Evolutionary conservation across 2,113 vertebrate genomes (phyloP), one percentile per base, ranked within the genome.

Genomic region (Gobiocypris rarus): DNA sequence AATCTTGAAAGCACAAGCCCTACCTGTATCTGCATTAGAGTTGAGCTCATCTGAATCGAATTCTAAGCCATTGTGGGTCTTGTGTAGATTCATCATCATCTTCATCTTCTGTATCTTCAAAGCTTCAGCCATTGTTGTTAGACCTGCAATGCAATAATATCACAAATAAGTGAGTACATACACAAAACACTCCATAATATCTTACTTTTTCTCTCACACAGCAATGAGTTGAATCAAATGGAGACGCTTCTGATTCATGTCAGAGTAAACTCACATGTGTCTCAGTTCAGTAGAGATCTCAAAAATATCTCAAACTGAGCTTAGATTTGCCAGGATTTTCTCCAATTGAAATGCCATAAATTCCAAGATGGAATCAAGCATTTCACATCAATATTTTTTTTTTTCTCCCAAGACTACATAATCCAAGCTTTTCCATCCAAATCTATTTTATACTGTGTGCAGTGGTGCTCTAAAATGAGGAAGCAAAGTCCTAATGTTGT

Each of bases 71-170:
- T 95, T 94, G 82, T 95, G 94, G 89, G 91, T 92, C 78, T 95
- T 95, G 61, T 95, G 95, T 41, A 96, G 92, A 83, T 94, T 96
- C 92, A 96, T 94, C 91, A 95, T 93, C 9, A 96, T 91, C 63
- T 95, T 96, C 94, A 96, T 95, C 38, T 96, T 96, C 92, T 96
- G 95, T 4, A 96, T 87, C 82, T 96, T 96, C 94, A 96, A 94
- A 0, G 95, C 94, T 82, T 96, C 95, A 69, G 95, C 95, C 95
- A 96, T 95, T 0, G 95, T 94, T 81, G 94, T 95, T 85, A 96
- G 88, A 73, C 94, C 95, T 96, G 88, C 41, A 75, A 90, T 88
- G 28, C 9, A 54, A 54, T 22, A 9, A 54, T 22, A 22, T 54
- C n/a, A 76, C n/a, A 41, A 22, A 77, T 22, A 59, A 56, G 17